Percentiles rank a stretch among this genome's conserved stretches.
Evolutionary conservation across 2,888 invertebrate species (phyloP).

Genomic region (Piscicola geometra): DNA sequence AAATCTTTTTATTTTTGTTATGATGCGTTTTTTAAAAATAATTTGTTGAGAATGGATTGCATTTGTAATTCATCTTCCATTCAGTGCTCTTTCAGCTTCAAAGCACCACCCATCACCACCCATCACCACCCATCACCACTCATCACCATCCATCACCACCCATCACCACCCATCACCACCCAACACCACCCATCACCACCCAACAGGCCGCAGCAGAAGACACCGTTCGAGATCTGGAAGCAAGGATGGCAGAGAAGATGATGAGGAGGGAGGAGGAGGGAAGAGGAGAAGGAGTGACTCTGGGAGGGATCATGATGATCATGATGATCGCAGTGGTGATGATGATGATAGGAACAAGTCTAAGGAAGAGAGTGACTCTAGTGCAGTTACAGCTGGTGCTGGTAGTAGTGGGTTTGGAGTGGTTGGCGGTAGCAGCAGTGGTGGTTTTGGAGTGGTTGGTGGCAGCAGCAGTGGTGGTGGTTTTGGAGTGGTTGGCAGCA

Average conservation of each 20-base stretch:
- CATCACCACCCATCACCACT: too few relatives aligned
- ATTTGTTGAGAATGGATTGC: neutral
- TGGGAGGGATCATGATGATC: conserved; percentile 3
- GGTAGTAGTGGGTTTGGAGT: neutral
- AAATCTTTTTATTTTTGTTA: neutral
- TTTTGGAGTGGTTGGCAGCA: neutral
- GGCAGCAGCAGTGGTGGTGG: neutral
- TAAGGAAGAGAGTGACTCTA: neutral
- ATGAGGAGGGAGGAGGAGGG: conserved; percentile 13
- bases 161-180: too few relatives aligned
- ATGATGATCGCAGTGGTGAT: neutral
- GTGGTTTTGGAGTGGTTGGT: too few relatives aligned
- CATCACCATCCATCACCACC: too few relatives aligned
- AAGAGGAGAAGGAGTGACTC: too few relatives aligned
- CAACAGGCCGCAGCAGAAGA: neutral
- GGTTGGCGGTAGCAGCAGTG: neutral
- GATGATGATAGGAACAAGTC: neutral
- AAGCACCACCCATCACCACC: too few relatives aligned
- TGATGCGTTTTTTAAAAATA: neutral
- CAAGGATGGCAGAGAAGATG: neutral
- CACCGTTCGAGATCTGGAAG: neutral
- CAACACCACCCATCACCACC: too few relatives aligned
- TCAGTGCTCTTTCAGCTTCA: too few relatives aligned
- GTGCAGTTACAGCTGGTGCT: neutral
- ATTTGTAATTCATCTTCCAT: too few relatives aligned